Conservation (phyloP, 2,888 invertebrate species). For the Meghimatium bilineatum region DNA sequence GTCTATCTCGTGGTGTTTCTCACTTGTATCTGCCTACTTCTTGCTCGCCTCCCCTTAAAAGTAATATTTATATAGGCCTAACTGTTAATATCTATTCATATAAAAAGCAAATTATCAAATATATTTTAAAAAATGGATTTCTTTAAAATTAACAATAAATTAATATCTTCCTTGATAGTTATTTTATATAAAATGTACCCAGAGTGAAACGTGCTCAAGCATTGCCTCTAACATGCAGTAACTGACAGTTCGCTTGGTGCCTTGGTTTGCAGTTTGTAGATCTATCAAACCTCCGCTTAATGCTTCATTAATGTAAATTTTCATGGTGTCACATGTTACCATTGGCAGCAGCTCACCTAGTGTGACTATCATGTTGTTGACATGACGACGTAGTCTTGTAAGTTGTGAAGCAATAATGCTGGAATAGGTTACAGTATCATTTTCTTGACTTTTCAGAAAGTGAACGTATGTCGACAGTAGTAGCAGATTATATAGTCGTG, state of each 20-base stretch:
- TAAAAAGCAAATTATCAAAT: neutral
- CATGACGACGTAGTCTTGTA: neutral
- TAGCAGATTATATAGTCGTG: neutral
- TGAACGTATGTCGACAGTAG: neutral
- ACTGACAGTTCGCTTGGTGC: neutral
- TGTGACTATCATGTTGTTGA: constrained; percentile 10
- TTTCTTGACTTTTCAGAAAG: neutral
- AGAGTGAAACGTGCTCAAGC: neutral
- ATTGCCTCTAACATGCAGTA: neutral
- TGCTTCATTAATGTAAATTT: neutral
- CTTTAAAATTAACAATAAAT: neutral
- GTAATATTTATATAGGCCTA: too few species aligned
- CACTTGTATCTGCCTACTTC: too few species aligned
- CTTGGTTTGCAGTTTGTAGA: neutral
- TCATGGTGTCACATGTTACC: neutral
- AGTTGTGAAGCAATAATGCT: neutral
- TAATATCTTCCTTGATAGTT: neutral
- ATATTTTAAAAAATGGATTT: neutral
- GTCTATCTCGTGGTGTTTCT: too few species aligned
- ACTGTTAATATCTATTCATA: neutral
- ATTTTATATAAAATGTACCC: neutral
- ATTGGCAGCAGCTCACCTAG: neutral
- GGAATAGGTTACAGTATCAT: neutral
- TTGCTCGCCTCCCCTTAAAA: too few species aligned
- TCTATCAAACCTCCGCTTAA: neutral